phyloP scores from a whole-genome alignment of 2,113 vertebrate genomes.

The Silurus glanis region DNA sequence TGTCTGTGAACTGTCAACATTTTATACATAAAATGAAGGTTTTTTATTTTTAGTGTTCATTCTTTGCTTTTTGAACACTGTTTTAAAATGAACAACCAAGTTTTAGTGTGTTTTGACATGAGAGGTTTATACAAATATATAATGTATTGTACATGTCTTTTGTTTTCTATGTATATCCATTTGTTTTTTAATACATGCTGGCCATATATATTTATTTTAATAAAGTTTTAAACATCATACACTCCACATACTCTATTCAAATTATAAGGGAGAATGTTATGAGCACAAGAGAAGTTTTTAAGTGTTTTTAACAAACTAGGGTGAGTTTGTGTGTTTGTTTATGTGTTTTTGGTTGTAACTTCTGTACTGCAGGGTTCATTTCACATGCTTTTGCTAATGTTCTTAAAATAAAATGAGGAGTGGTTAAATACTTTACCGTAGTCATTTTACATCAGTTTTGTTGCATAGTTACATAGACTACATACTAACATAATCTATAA shows the following conservation, averaged over 20 bases:
- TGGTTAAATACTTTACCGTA: not conserved
- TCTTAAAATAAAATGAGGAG: slow-evolving; percentile 16
- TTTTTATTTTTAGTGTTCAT: not conserved
- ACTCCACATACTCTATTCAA: not conserved
- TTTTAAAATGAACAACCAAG: not conserved
- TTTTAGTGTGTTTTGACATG: not conserved
- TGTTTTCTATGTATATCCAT: not conserved
- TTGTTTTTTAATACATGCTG: slow-evolving; percentile 9
- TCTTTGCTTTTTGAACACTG: not conserved
- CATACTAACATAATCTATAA: not conserved
- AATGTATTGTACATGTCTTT: not conserved
- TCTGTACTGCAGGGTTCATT: not conserved
- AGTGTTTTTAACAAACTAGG: not conserved
- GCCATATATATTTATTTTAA: slow-evolving; percentile 5
- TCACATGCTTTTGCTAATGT: not conserved
- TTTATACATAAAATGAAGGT: no score
- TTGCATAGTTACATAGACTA: not conserved
- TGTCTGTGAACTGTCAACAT: not conserved
- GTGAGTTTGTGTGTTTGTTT: slow-evolving; percentile 2
- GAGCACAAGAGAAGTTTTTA: not conserved
- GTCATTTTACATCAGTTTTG: not conserved
- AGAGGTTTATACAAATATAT: not conserved
- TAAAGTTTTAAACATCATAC: slow-evolving; percentile 3
- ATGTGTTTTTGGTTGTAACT: not conserved
- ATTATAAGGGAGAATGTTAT: not conserved